Evolutionary conservation across 2,797 vertebrate genomes (phyloP), one percentile per base, ranked within the genome.

Genomic region (Chrysocyon brachyurus): DNA sequence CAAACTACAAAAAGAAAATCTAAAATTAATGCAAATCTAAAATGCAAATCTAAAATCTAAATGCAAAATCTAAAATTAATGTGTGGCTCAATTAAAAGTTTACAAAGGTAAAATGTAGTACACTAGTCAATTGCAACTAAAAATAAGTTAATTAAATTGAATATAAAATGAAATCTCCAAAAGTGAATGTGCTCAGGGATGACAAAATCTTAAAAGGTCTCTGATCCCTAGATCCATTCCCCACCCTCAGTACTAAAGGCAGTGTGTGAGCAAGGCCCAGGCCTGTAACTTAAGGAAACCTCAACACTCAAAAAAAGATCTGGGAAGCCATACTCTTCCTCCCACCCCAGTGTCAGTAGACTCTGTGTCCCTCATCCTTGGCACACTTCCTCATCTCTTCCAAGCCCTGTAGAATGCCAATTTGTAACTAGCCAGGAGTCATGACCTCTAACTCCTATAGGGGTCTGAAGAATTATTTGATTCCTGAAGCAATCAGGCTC

Each of bases 101-200:
- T 84, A 94, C 46, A 68, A 87, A 81, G 52, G 31, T 52, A 75
- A 87, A 73, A 92, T 66, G 33, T 63, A 89, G 57, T 54, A 91
- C 68, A 75, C 19, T 81, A 36, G 70, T 64, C 79, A 89, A 54
- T 12, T 61, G 17, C 33, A 92, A 87, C 56, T 36, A 52, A 96
- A 92, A 94, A 17, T 57, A 49, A 82, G 77, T 88, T 81, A 59
- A 78, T 72, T 93, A 68, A 49, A 68, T 28, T 40, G 40, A 68
- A 46, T 75, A 36, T 56, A 75, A 87, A 82, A 33, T 24, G 19
- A 78, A 56, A 66, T 8, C 33, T 85, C 56, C 15, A 70, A 70
- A 90, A 91, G 54, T 22, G 21, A 93, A 64, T 4, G 17, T 36
- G 59, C 24, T 31, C 73, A 59, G 6, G 12, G 31, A 64, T 6